Percentiles rank a stretch among this genome's conserved stretches.
phyloP scores from a whole-genome alignment of 2,113 vertebrate genomes.

The Girardinichthys multiradiatus region DNA sequence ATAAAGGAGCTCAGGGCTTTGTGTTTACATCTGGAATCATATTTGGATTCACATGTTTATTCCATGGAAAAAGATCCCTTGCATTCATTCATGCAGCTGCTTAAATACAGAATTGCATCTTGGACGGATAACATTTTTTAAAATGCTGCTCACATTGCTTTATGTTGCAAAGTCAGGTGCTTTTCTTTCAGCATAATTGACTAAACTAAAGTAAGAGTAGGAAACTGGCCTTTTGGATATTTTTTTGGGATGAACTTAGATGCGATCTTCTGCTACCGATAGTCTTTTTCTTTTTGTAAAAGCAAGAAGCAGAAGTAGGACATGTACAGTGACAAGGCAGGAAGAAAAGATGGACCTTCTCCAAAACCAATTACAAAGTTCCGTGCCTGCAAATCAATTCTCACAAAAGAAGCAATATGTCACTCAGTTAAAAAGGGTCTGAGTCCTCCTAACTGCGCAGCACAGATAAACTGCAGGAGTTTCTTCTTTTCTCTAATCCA shows the following conservation, averaged over 20 bases:
- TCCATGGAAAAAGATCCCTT: neutral
- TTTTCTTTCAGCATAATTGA: neutral
- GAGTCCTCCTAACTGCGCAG: constrained; percentile 2
- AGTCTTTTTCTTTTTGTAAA: neutral
- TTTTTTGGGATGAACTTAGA: neutral
- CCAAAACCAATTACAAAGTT: constrained; percentile 43
- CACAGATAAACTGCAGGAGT: constrained; percentile 26
- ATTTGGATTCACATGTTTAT: neutral
- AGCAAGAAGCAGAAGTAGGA: constrained; percentile 37
- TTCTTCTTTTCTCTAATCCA: constrained; percentile 5
- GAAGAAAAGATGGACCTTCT: neutral
- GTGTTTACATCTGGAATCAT: neutral
- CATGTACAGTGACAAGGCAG: constrained; percentile 15
- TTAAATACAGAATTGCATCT: constrained; percentile 2
- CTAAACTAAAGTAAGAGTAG: no score
- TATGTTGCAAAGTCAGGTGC: neutral
- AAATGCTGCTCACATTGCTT: neutral
- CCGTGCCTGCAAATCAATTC: constrained; percentile 30
- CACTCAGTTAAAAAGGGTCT: constrained; percentile 11
- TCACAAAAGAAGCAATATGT: constrained; percentile 17
- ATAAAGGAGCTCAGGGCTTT: neutral
- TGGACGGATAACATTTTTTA: neutral
- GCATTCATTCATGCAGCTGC: neutral
- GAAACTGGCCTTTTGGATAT: no score
- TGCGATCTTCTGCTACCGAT: neutral